Evolutionary conservation across 2,797 vertebrate genomes (phyloP).

Genomic region (Champsocephalus gunnari): DNA sequence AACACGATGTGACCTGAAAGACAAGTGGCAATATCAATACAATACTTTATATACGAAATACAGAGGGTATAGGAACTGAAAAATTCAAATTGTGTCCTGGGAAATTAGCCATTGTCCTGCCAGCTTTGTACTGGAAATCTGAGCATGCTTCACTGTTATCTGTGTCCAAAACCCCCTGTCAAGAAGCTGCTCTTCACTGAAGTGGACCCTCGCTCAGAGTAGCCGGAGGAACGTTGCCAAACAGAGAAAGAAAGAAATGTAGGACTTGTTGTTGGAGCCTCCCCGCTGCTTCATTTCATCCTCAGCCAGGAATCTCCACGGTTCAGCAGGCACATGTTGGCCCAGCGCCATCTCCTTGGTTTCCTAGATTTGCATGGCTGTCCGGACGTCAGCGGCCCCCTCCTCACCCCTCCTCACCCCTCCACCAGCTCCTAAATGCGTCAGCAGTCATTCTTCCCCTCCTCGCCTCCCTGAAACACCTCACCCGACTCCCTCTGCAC

Average conservation of each 20-base stretch:
- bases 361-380: constrained; percentile 79
- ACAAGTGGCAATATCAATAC: no score
- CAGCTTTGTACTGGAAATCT: constrained; percentile 7
- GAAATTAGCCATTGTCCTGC: background rate
- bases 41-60: no score
- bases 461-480: constrained; percentile 74
- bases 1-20: constrained; percentile 30
- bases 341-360: constrained; percentile 73
- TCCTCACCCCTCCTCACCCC: constrained; percentile 1
- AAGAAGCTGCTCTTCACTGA: constrained; percentile 49
- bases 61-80: no score
- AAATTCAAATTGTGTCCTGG: no score
- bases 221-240: constrained; percentile 41
- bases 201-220: constrained; percentile 40
- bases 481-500: constrained; percentile 75
- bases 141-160: constrained; percentile 28
- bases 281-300: constrained; percentile 53
- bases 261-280: constrained; percentile 53
- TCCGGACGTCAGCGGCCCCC: constrained; percentile 78
- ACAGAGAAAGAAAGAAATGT: constrained; percentile 44
- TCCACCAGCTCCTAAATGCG: constrained; percentile 74
- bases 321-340: constrained; percentile 70
- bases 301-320: constrained; percentile 60
- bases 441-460: constrained; percentile 71
- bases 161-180: constrained; percentile 30